Percentiles rank a stretch among this genome's conserved stretches.
Evolutionary conservation across 2,888 invertebrate genomes (phyloP).

Genomic region (Eulithis prunata): DNA sequence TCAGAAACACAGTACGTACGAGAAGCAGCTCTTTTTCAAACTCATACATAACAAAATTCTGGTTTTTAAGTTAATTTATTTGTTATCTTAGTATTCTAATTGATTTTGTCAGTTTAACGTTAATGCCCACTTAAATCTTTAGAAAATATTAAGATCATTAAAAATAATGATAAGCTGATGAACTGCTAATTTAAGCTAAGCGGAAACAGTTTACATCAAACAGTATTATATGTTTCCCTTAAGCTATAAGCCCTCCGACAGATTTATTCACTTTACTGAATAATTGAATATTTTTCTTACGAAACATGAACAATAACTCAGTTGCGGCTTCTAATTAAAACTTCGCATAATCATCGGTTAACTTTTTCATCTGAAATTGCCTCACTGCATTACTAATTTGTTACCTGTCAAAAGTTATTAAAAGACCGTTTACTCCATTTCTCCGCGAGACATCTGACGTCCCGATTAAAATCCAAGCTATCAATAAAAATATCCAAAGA

Average conservation of each 20-base stretch:
- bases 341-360: slow-evolving; percentile 10
- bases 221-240: slow-evolving; percentile 4
- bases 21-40: neutral
- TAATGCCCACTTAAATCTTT: slow-evolving; percentile 5
- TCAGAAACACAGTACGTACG: neutral
- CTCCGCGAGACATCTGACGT: slow-evolving; percentile 32
- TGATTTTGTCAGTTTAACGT: slow-evolving; percentile 2
- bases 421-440: slow-evolving; percentile 36
- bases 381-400: slow-evolving; percentile 27
- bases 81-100: neutral
- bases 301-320: slow-evolving; percentile 4
- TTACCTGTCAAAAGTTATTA: slow-evolving; percentile 33
- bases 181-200: slow-evolving; percentile 16
- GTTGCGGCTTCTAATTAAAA: slow-evolving; percentile 22
- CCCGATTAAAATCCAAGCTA: slow-evolving; percentile 47
- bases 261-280: neutral
- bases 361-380: slow-evolving; percentile 18
- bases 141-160: slow-evolving; percentile 25
- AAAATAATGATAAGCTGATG: slow-evolving; percentile 22
- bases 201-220: slow-evolving; percentile 22
- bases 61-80: slow-evolving; percentile 4
- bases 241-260: neutral
- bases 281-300: neutral
- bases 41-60: neutral
- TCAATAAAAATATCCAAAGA: slow-evolving; percentile 45